Conservation (phyloP, 2,113 vertebrate species). For the Mixornis gularis region DNA sequence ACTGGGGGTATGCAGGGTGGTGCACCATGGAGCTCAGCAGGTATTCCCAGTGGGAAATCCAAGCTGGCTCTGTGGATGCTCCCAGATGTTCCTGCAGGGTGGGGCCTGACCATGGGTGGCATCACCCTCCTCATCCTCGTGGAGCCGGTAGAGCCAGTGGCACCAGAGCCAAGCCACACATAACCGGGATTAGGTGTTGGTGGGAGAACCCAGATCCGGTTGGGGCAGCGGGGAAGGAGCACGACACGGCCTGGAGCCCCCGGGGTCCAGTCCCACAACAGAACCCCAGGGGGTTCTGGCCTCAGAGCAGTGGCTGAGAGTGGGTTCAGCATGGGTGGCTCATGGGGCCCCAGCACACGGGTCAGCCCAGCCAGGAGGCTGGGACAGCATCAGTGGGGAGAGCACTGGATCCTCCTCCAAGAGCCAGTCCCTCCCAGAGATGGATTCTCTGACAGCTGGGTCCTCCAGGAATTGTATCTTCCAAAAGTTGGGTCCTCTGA, state of each 20-base stretch:
- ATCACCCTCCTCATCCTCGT: not conserved
- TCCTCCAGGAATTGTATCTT: not conserved
- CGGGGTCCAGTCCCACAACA: not conserved
- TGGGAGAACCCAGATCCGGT: not conserved
- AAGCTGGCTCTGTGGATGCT: not conserved
- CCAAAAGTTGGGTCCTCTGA: not conserved
- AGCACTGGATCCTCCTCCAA: not conserved
- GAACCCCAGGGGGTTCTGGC: rapidly evolving
- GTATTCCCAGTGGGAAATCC: not conserved
- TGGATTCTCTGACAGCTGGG: not conserved
- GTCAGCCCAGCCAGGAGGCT: not conserved
- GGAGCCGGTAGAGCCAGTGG: not conserved
- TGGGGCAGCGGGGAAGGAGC: rapidly evolving
- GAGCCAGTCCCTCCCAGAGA: not conserved
- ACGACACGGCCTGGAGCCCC: not conserved
- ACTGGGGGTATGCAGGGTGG: slow-evolving; percentile 53
- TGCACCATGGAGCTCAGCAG: slow-evolving; percentile 43
- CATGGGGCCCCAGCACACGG: rapidly evolving
- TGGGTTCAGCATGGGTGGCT: rapidly evolving
- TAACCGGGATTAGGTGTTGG: not conserved
- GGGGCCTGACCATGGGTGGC: not conserved
- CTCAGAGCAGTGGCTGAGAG: rapidly evolving
- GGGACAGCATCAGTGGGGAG: not conserved
- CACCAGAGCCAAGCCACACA: not conserved
- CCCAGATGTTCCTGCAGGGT: not conserved